Percentiles rank a stretch among this genome's conserved stretches.
phyloP scores from a whole-genome alignment of 2,113 vertebrate genomes.

The Rhynchopsitta pachyrhyncha region DNA sequence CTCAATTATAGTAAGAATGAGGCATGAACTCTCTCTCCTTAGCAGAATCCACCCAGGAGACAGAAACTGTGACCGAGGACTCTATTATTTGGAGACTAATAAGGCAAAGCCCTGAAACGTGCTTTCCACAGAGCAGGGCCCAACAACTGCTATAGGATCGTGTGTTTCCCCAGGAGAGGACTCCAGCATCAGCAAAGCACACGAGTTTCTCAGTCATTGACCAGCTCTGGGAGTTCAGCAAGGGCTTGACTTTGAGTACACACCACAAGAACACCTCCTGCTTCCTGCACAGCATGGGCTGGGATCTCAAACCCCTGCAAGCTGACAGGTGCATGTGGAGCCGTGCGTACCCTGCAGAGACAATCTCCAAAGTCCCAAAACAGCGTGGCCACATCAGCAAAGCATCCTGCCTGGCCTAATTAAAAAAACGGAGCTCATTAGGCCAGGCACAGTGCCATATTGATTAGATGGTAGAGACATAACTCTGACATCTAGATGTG shows the following conservation, averaged over 20 bases:
- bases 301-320: not conserved
- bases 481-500: not conserved
- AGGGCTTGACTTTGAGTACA: not conserved
- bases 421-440: not conserved
- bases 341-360: fast-evolving
- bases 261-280: fast-evolving
- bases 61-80: not conserved
- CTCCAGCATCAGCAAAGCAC: not conserved
- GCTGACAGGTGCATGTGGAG: not conserved
- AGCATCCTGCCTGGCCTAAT: not conserved
- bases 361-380: fast-evolving
- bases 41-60: not conserved
- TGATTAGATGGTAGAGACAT: not conserved
- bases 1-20: not conserved
- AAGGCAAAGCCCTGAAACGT: not conserved
- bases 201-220: not conserved
- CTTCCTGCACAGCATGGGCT: fast-evolving
- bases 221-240: not conserved
- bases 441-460: not conserved
- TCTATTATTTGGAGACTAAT: not conserved
- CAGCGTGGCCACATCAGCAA: not conserved
- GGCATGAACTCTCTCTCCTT: not conserved
- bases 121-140: not conserved
- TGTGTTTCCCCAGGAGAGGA: not conserved
- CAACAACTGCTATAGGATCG: not conserved